Evolutionary conservation across 2,888 invertebrate species (phyloP).

Genomic region (Sinelater perroti): DNA sequence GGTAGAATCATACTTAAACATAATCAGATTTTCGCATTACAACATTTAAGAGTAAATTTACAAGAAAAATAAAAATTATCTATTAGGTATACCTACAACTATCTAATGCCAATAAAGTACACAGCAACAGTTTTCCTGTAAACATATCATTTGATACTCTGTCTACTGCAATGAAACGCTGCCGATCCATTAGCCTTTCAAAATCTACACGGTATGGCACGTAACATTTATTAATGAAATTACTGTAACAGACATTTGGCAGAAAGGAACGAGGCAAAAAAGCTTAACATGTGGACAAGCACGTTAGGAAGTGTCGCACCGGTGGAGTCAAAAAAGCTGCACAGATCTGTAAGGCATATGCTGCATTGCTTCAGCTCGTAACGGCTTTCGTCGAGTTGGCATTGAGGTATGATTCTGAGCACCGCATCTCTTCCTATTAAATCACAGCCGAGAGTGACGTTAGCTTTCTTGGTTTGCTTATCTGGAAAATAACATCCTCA

Average conservation of each 20-base stretch:
- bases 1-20: too few relatives aligned
- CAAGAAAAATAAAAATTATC: too few relatives aligned
- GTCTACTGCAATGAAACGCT: too few relatives aligned
- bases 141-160: too few relatives aligned
- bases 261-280: background rate
- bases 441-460: background rate
- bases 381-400: background rate
- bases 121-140: too few relatives aligned
- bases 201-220: too few relatives aligned
- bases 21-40: too few relatives aligned
- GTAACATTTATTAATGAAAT: too few relatives aligned
- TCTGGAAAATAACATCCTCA: background rate
- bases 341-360: constrained; percentile 2
- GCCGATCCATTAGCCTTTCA: too few relatives aligned
- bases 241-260: background rate
- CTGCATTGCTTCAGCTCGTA: background rate
- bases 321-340: background rate
- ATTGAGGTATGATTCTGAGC: background rate
- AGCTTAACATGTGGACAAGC: background rate
- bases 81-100: too few relatives aligned
- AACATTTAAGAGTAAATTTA: too few relatives aligned
- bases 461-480: background rate
- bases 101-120: too few relatives aligned
- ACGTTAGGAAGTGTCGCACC: background rate
- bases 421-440: constrained; percentile 1